Percentiles rank a stretch among this genome's conserved stretches.
These are phyloP conservation scores for Brachyopa scutellaris DNA, from an alignment of 2,888 invertebrate species.

Conservation along the genomic window DNA sequence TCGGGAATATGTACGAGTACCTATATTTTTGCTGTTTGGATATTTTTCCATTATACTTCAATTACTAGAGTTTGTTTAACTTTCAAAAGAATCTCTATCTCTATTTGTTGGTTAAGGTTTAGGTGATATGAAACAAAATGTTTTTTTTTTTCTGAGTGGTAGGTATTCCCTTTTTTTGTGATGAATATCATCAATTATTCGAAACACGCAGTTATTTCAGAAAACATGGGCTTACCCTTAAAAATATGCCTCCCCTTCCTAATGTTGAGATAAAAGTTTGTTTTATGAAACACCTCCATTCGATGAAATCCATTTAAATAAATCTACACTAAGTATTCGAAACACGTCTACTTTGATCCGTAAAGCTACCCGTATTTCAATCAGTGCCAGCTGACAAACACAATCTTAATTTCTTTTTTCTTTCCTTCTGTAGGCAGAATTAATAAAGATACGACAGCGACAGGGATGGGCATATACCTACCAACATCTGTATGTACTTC, in stretches of 20 bases:
- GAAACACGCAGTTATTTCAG: constrained; percentile 4
- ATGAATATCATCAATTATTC: constrained; percentile 26
- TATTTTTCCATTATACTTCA: neutral
- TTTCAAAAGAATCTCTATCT: neutral
- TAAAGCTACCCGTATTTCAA: constrained; percentile 34
- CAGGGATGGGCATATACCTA: no score
- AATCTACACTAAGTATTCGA: constrained; percentile 28
- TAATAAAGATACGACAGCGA: constrained; percentile 26
- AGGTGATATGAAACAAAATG: no score
- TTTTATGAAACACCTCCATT: constrained; percentile 23
- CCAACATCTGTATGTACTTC: no score
- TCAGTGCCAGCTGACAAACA: constrained; percentile 50
- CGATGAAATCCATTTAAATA: constrained; percentile 31
- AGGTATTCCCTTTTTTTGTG: no score
- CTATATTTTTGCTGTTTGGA: no score
- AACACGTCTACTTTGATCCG: constrained; percentile 49
- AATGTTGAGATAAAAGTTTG: constrained; percentile 8
- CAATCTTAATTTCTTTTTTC: constrained; percentile 45
- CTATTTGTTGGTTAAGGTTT: no score
- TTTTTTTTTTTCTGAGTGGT: no score
- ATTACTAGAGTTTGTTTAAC: neutral
- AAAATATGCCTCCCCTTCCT: neutral
- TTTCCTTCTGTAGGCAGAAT: constrained; percentile 25
- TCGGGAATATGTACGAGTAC: no score
- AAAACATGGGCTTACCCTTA: neutral